A percentile compares a stretch with the other conserved stretches of the same genome.
phyloP scores from a whole-genome alignment of 2,888 invertebrate genomes.

The Chrysodeixis includens region DNA sequence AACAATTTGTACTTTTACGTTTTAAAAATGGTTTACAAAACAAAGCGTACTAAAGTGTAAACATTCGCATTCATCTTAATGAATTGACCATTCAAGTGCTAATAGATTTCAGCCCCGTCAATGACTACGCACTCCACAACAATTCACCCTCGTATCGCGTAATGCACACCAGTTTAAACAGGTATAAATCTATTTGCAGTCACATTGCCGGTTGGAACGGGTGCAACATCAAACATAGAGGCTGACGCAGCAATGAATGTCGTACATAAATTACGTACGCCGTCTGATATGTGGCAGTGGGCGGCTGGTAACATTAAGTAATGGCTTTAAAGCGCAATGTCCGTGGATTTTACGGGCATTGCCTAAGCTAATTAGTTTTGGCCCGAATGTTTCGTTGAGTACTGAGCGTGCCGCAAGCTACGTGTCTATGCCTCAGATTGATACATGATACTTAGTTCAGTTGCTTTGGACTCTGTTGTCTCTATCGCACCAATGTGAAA shows the following conservation, averaged over 20 bases:
- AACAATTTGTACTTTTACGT: no score
- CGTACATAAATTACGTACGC: constrained; percentile 70
- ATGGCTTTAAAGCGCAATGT: constrained; percentile 58
- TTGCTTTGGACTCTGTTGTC: neutral
- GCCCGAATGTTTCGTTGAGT: constrained; percentile 28
- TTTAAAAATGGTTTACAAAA: no score
- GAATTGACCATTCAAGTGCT: neutral
- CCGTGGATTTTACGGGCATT: constrained; percentile 56
- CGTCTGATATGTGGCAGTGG: constrained; percentile 64
- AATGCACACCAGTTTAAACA: constrained; percentile 36
- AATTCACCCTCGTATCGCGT: constrained; percentile 21
- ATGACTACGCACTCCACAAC: constrained; percentile 9
- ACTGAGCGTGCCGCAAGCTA: neutral
- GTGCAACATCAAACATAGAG: constrained; percentile 66
- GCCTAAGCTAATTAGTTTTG: constrained; percentile 49
- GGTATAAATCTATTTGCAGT: constrained; percentile 66
- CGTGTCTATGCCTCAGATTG: neutral
- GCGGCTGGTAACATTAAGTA: constrained; percentile 59
- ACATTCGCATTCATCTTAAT: neutral
- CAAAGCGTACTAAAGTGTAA: neutral
- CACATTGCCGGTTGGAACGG: constrained; percentile 62
- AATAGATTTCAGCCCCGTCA: constrained; percentile 11
- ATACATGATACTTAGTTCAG: neutral
- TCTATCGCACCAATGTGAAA: neutral
- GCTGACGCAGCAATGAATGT: constrained; percentile 74